Conservation (phyloP, 2,113 vertebrate species). For the Pterocles burchelli region DNA sequence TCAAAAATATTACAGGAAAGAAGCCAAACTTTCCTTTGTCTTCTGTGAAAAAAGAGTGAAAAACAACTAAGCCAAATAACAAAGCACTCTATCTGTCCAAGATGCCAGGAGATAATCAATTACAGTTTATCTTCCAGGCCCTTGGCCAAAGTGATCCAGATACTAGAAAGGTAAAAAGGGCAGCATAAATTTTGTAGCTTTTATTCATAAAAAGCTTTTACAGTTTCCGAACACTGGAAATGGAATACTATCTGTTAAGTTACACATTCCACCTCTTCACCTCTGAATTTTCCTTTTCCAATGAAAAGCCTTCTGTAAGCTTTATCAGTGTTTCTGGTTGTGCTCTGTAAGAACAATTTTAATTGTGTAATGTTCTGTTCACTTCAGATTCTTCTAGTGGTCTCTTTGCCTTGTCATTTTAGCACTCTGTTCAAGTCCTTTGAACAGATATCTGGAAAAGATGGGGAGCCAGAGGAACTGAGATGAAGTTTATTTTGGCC, state of each 20-base stretch:
- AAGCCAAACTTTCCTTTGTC: conserved; percentile 8
- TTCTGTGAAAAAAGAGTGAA: conserved; percentile 1
- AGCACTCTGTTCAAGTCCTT: not conserved
- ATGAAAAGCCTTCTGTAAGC: not conserved
- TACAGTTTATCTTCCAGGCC: conserved; percentile 18
- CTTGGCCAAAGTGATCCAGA: conserved; percentile 17
- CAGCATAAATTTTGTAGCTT: conserved; percentile 15
- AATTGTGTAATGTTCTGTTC: not conserved
- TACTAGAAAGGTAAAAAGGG: conserved; percentile 29
- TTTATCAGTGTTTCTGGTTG: not conserved
- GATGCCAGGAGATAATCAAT: conserved; percentile 44
- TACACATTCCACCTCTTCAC: not conserved
- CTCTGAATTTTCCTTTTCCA: not conserved
- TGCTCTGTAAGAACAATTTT: not conserved
- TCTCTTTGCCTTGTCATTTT: not conserved
- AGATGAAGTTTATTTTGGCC: not conserved
- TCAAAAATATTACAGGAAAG: conserved; percentile 2
- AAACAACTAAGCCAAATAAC: conserved; percentile 42
- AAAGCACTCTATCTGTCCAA: conserved; percentile 46
- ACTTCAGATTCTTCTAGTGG: not conserved
- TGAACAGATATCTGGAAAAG: not conserved
- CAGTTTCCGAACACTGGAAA: not conserved
- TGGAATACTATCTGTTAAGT: not conserved
- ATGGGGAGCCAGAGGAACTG: not conserved
- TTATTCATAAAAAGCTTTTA: conserved; percentile 10